These are phyloP conservation scores for Cyanoramphus novaezelandiae DNA, from an alignment of 2,113 vertebrate species.

Conservation along the genomic window DNA sequence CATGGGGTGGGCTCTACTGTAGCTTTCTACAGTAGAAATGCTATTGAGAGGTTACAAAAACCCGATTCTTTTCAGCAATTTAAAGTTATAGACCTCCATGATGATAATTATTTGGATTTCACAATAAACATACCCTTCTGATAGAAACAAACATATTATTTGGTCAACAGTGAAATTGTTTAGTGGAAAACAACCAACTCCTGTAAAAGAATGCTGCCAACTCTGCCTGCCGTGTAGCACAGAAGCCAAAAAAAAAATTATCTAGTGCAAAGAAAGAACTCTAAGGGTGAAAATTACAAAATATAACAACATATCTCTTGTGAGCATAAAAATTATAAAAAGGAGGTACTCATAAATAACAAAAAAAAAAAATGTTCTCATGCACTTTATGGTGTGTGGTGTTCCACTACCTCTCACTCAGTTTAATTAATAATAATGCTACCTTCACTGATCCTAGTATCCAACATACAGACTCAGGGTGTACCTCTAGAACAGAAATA, in stretches of 20 bases:
- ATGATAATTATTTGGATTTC: not conserved
- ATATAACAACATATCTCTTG: not conserved
- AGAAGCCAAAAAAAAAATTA: not conserved
- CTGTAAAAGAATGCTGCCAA: not conserved
- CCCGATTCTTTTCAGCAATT: not conserved
- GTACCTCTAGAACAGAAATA: not conserved
- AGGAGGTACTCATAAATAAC: not conserved
- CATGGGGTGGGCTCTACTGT: fast-evolving
- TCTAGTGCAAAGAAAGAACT: not conserved
- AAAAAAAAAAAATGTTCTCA: not conserved
- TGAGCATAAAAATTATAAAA: not conserved
- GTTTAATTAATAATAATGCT: not conserved
- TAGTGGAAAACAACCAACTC: not conserved
- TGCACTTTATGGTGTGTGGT: not conserved
- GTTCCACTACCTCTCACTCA: not conserved
- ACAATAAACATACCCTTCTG: not conserved
- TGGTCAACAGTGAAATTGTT: conserved; percentile 15
- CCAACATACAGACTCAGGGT: not conserved
- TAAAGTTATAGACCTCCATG: not conserved
- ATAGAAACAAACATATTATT: not conserved
- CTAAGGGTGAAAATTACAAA: not conserved
- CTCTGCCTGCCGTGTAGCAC: not conserved
- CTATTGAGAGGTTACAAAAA: not conserved
- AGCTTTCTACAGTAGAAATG: not conserved
- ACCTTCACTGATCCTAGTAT: not conserved